phyloP scores from a whole-genome alignment of 2,797 vertebrate species.

The Notamacropus eugenii region DNA sequence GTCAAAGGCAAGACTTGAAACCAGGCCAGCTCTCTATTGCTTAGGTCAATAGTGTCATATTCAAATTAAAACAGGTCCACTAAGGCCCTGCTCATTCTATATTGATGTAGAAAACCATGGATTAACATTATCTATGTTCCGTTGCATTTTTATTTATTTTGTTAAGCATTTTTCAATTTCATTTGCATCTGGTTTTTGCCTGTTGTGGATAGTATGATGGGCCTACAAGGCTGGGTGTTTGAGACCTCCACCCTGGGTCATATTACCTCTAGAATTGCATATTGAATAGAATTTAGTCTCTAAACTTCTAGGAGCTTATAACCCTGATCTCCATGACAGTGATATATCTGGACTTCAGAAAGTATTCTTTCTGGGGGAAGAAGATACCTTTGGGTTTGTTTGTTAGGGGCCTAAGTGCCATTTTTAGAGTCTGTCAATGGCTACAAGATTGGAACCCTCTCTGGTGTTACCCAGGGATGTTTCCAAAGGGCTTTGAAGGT shows the following conservation, averaged over 20 bases:
- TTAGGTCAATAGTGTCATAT: background rate
- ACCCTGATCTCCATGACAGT: slow-evolving; percentile 5
- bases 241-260: background rate
- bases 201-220: background rate
- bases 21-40: background rate
- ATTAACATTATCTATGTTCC: background rate
- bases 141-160: background rate
- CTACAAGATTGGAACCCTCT: background rate
- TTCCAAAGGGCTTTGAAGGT: background rate
- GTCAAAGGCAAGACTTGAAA: background rate
- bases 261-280: background rate
- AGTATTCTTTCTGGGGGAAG: background rate
- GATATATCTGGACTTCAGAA: slow-evolving; percentile 13
- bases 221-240: background rate
- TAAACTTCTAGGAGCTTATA: background rate
- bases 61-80: background rate
- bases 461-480: background rate
- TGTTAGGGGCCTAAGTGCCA: background rate
- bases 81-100: background rate
- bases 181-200: background rate
- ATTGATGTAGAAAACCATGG: background rate
- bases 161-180: background rate
- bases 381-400: background rate
- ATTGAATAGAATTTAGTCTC: background rate
- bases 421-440: background rate